Base-by-base conservation (phyloP, 1,140 invertebrate genomes). In the Ips typographus region DNA sequence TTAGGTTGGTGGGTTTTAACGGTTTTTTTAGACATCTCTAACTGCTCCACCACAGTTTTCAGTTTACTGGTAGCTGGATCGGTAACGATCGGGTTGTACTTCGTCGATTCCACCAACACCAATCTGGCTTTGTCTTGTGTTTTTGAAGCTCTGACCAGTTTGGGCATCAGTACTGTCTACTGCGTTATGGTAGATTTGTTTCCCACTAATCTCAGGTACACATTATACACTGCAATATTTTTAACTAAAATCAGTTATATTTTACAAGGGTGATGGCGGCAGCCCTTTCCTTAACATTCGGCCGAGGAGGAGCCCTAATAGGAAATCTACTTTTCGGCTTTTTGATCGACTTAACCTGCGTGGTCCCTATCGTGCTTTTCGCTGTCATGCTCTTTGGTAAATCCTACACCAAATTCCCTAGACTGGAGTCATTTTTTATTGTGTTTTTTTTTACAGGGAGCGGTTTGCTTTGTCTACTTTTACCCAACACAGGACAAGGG, bases 1-100 rank as follows among this genome's bases (percentile, higher is more conserved):
- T 80, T 91, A 47, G 88, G 89, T 90, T 79, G 86, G 63, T 49
- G 36, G 22, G 22, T 22, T 22, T 22, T 22, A 22, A 22, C 22
- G 22, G 22, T 22, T 22, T 22, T 56, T 22, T 22, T 22, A 22
- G 22, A 22, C 22, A 22, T 22, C 22, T 22, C 22, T 22, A 22
- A 22, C 22, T 22, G 38, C 40, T 73, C 66, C 77, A 77, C 22
- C 22, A 84, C 80, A 90, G 90, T 91, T 70, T 85, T 90, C 76
- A 90, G 89, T 74, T 84, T 92, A 76, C 77, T 89, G 22, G 83
- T 90, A 3, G 89, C 91, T 59, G 89, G 87, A 49, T 82, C 82
- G n/a, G 88, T 90, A n/a, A 90, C 90, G 0, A 83, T 91, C 38
- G 89, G 88, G n/a, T 83, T 93, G 64, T 91, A 91, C 80, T 91